phyloP scores from a whole-genome alignment of 2,797 vertebrate species.

The Podargus strigoides region DNA sequence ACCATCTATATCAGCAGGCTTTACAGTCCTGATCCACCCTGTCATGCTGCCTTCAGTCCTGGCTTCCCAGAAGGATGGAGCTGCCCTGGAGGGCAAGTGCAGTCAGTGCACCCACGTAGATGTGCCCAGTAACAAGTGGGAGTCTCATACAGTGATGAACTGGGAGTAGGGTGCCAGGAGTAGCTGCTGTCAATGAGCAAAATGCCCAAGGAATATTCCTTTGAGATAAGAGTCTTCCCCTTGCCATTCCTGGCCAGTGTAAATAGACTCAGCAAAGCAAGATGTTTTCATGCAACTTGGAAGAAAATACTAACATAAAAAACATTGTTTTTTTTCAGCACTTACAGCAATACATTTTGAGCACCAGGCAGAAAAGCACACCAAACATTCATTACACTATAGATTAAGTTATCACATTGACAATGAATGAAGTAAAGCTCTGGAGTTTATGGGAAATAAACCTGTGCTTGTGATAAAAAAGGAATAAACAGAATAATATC shows the following conservation, averaged over 20 bases:
- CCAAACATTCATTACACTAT: fast-evolving
- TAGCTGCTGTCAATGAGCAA: background rate
- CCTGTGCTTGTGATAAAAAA: background rate
- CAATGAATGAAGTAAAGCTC: background rate
- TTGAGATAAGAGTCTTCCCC: background rate
- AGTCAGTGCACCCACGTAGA: background rate
- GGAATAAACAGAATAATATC: background rate
- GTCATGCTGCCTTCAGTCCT: background rate
- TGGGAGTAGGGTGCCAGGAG: background rate
- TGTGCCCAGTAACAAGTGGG: background rate
- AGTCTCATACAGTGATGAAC: background rate
- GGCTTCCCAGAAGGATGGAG: background rate
- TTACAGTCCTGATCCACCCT: background rate
- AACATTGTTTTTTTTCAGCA: background rate
- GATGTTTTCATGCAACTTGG: background rate
- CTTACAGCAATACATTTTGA: background rate
- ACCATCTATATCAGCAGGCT: fast-evolving
- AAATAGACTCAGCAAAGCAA: background rate
- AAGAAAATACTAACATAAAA: background rate
- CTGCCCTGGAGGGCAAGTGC: background rate
- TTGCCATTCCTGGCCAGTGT: background rate
- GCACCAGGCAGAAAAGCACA: background rate
- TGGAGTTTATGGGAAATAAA: background rate
- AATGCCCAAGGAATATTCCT: background rate
- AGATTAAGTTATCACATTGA: background rate